phyloP scores from a whole-genome alignment of 2,797 vertebrate species.

The Kryptopterus vitreolus region DNA sequence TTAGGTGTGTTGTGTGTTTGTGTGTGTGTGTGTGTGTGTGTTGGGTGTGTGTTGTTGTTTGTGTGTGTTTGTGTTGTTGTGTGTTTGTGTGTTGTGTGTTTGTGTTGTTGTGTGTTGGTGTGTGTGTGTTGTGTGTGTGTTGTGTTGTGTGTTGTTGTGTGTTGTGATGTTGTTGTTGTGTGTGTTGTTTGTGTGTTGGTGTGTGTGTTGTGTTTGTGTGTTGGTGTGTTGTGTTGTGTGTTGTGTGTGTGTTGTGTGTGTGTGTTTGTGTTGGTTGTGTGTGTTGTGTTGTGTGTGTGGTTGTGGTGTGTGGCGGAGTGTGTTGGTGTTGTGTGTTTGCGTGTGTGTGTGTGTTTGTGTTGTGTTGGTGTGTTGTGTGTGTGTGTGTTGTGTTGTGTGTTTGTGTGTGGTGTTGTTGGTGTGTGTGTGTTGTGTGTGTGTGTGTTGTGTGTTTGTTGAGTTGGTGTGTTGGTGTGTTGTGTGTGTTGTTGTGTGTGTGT shows the following conservation, averaged over 20 bases:
- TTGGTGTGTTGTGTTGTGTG: conserved; percentile 27
- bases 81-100: neutral
- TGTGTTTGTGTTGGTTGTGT: no score
- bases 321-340: no score
- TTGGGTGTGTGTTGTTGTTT: neutral
- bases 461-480: no score
- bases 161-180: conserved; percentile 1
- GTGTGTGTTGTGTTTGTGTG: neutral
- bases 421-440: neutral
- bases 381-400: no score
- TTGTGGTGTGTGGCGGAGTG: neutral
- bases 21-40: no score
- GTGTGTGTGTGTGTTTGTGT: conserved; percentile 33
- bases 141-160: conserved; percentile 32
- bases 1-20: neutral
- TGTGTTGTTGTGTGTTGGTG: no score
- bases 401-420: conserved; percentile 33
- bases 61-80: no score
- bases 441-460: neutral
- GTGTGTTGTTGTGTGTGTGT: neutral
- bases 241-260: neutral
- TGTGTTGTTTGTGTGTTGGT: no score
- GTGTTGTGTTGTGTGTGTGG: conserved; percentile 17
- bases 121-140: neutral
- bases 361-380: neutral